Evolutionary conservation across 2,797 vertebrate species (phyloP).

Genomic region (Tragelaphus eurycerus): DNA sequence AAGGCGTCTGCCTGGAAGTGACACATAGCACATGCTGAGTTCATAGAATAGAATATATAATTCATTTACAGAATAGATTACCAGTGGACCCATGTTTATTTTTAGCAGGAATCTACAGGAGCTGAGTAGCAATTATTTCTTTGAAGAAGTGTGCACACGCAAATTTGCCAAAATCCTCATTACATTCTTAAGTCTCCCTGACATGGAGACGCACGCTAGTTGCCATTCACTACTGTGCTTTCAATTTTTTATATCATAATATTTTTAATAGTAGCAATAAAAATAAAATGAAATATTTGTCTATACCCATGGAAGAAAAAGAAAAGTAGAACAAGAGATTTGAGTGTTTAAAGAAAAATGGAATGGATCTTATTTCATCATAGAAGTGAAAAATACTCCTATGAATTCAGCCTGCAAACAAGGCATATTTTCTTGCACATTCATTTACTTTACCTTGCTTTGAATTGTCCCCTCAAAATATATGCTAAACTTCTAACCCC

Average conservation of each 20-base stretch:
- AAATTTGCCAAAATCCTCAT: conserved; percentile 28
- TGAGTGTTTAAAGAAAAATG: not conserved
- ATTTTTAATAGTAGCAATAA: not conserved
- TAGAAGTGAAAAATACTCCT: not conserved
- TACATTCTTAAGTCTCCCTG: not conserved
- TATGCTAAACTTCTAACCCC: not conserved
- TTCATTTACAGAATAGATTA: not conserved
- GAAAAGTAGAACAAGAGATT: not conserved
- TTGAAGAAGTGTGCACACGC: not conserved
- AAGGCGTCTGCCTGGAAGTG: not conserved
- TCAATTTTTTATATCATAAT: not conserved
- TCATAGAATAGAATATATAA: not conserved
- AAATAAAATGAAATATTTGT: conserved; percentile 38
- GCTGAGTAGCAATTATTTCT: not conserved
- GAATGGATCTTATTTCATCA: not conserved
- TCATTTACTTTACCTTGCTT: not conserved
- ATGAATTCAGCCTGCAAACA: not conserved
- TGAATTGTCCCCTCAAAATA: not conserved
- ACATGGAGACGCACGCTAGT: not conserved
- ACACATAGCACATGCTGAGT: not conserved
- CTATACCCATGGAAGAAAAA: not conserved
- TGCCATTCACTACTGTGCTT: not conserved
- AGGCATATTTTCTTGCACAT: not conserved
- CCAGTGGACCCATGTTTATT: not conserved
- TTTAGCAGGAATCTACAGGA: conserved; percentile 38